Evolutionary conservation across 2,888 invertebrate species (phyloP), one percentile per base, ranked within the genome.

Genomic region (Luperina nickerlii): DNA sequence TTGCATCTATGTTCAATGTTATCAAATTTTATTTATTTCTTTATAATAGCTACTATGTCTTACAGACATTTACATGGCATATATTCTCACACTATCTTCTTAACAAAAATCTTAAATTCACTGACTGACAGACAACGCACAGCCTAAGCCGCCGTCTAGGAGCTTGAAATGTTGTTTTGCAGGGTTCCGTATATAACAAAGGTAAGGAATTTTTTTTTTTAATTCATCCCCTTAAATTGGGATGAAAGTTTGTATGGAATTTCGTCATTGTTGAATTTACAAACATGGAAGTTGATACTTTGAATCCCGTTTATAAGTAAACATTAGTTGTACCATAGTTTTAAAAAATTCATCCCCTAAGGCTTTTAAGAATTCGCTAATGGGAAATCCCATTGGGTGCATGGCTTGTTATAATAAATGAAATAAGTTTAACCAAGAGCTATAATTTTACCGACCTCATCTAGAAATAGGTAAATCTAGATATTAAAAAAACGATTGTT

Each of bases 81-180:
- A n/a, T n/a, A 60, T 60, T 60, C n/a, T 54, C 42, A 74, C 42
- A 57, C 74, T 32, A 45, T 57, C 24, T 51, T 20, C 54, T 60
- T 60, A 60, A n/a, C 11, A 9, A n/a, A 60, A 13, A 60, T 13
- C 60, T 60, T 60, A 13, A n/a, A 60, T 60, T 60, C 60, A 60
- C 60, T 60, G 60, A 42, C 38, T 24, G 8, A 66, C 13, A 6
- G 11, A 65, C 32, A 38, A 42, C 13, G 7, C 3, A 24, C 7
- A 13, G 27, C 9, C 20, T 45, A 45, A 13, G 45, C 11, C 13
- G 20, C 65, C 24, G 7, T 38, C 65, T 32, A 27, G 38, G 13
- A 24, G 3, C 7, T 24, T 38, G 38, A 38, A 66, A 66, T 38
- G 20, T 65, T 11, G 11, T 65, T 38, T 32, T 15, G 42, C 13